Conservation (phyloP, 2,888 invertebrate species). For the Tiliacea citrago region DNA sequence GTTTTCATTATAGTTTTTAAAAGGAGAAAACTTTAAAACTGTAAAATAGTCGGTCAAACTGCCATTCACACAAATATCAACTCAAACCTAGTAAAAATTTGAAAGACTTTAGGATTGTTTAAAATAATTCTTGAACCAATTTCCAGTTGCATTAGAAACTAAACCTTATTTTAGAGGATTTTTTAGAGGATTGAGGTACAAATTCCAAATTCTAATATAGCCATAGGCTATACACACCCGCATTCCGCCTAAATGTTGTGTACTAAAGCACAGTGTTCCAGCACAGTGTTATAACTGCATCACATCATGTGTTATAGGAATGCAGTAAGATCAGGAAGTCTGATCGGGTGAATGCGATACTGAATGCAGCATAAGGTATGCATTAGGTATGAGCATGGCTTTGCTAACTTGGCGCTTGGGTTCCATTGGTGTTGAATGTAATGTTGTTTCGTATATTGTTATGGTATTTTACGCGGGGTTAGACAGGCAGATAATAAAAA, state of each 20-base stretch:
- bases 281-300: conserved; percentile 72
- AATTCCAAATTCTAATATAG: conserved; percentile 12
- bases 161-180: neutral
- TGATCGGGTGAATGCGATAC: conserved; percentile 92
- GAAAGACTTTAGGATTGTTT: neutral
- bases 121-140: neutral
- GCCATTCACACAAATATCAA: neutral
- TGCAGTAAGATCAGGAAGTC: conserved; percentile 91
- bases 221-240: neutral
- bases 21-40: neutral
- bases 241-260: conserved; percentile 29
- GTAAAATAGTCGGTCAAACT: neutral
- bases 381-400: conserved; percentile 70
- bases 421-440: conserved; percentile 54
- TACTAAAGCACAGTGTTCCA: conserved; percentile 49
- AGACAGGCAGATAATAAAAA: neutral
- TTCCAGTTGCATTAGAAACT: neutral
- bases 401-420: conserved; percentile 68
- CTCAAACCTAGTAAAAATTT: neutral
- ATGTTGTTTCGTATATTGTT: conserved; percentile 38
- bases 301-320: conserved; percentile 88
- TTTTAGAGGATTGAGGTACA: neutral
- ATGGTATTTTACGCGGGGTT: neutral
- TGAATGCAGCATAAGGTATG: conserved; percentile 93
- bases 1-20: neutral